Evolutionary conservation across 1,140 invertebrate species (phyloP), one percentile per base, ranked within the genome.

Genomic region (Nasonia longicornis): DNA sequence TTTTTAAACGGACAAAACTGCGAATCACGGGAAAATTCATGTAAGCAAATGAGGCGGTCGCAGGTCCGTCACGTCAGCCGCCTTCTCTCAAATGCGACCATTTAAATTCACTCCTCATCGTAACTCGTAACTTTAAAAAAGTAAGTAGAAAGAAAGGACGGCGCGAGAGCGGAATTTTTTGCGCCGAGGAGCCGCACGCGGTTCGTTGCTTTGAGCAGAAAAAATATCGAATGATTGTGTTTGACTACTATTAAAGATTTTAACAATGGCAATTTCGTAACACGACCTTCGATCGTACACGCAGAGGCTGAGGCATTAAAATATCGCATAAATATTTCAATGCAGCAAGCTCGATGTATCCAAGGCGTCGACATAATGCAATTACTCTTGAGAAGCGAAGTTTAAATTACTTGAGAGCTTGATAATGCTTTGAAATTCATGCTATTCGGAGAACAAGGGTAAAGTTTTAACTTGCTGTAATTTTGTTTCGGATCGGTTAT

Each of bases 31-130:
- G 10, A 16, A n/a, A 67, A 16, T 31, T 69, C 66, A 70, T 69
- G 14, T 63, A 63, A 35, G 67, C 20, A 71, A 79, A 79, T 26
- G n/a, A 63, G 20, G 20, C 22, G 26, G 0, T 45, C 75, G 42
- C 29, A 77, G 11, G 38, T 35, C 4, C n/a, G 20, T 66, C 31
- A 66, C 35, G 29, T 71, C 29, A 26, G 11, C 3, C 22, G 10
- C 14, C 2, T 72, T 22, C 31, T 72, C 20, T 72, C 20, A 63
- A 72, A 72, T 79, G 48, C 12, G 31, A 64, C n/a, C 2, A 79
- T 79, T 79, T 79, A 63, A 71, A 72, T 79, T 72, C 77, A 35
- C 69, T 79, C 31, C 48, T 63, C 31, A 52, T 63, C 4, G 48
- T 14, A 35, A 12, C 31, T 72, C 52, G 20, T 26, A 71, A 29